Evolutionary conservation across 1,140 invertebrate species (phyloP), one percentile per base, ranked within the genome.

Genomic region (Cyrtorhinus lividipennis): DNA sequence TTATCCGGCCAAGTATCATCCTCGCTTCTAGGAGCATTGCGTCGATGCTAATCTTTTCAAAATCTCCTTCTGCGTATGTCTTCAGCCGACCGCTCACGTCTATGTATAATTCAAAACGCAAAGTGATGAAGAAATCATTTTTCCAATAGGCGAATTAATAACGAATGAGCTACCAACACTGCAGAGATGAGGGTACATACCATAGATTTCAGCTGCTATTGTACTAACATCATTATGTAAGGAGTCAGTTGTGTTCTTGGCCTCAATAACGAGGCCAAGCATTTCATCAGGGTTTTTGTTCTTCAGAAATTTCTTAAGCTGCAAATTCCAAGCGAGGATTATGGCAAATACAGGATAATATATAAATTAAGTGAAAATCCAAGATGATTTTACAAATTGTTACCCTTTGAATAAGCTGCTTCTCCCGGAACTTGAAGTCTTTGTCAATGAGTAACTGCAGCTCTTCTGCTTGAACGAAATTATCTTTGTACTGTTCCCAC

Each of bases 11-110:
- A 2, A 85, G 66, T 44, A 83, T 70, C 56, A 73, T 72, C 27
- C 75, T 77, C 0, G 81, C 81, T 68, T 81, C 79, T 64, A 80
- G 78, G 20, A 84, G 64, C 0, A 78, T 79, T 64, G 78, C 77
- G 46, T 79, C 77, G 2, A 81, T 77, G 64, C 79, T 81, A 20
- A 83, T 68, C 69, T 79, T 79, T 30, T 76, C 78, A 58, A 78
- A 75, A 1, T 80, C 78, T 44, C 75, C 75, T 2, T 77, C 56
- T 13, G 61, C 46, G 61, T 70, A 84, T 68, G 46, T 72, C 71
- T 8, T 67, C 68, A 30, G 78, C 75, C 24, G 74, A 73, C 56
- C 71, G 2, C 66, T 64, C 46, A 67, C 24, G 18, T 62, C 66
- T 67, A n/a, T n/a, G n/a, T n/a, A n/a, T n/a, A n/a, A n/a, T n/a